A percentile compares a stretch with the other conserved stretches of the same genome.
These are phyloP conservation scores for Mayetiola destructor DNA, from an alignment of 2,888 invertebrate species.

Conservation along the genomic window DNA sequence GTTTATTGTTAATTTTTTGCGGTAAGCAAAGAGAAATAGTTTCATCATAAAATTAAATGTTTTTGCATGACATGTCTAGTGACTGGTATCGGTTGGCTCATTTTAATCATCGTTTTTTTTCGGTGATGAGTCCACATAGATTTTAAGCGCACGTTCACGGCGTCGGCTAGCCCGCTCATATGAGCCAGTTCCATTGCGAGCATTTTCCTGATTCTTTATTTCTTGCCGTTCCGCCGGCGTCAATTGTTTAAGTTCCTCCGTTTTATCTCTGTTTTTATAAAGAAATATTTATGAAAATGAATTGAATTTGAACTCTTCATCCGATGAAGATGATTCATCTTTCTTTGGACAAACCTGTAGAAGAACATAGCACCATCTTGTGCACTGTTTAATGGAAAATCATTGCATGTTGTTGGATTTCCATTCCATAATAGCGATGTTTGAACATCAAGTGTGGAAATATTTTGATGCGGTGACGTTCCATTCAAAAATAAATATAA, in stretches of 20 bases:
- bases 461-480: conserved; percentile 44
- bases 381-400: conserved; percentile 42
- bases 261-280: conserved; percentile 40
- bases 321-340: not conserved
- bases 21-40: too few relatives aligned
- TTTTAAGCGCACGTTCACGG: conserved; percentile 56
- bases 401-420: conserved; percentile 38
- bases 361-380: conserved; percentile 50
- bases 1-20: too few relatives aligned
- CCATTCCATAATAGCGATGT: conserved; percentile 47
- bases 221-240: conserved; percentile 47
- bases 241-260: conserved; percentile 43
- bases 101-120: conserved; percentile 1
- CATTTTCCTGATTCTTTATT: conserved; percentile 44
- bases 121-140: conserved; percentile 45
- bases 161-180: conserved; percentile 43
- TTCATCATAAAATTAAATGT: too few relatives aligned
- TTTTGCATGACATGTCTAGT: too few relatives aligned
- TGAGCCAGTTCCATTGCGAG: conserved; percentile 36
- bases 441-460: conserved; percentile 45
- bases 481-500: conserved; percentile 29
- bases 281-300: not conserved
- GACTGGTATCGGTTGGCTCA: too few relatives aligned
- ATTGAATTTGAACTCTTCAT: not conserved
- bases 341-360: conserved; percentile 40